Evolutionary conservation across 1,140 invertebrate species (phyloP), one percentile per base, ranked within the genome.

Genomic region (Globodera rostochiensis): DNA sequence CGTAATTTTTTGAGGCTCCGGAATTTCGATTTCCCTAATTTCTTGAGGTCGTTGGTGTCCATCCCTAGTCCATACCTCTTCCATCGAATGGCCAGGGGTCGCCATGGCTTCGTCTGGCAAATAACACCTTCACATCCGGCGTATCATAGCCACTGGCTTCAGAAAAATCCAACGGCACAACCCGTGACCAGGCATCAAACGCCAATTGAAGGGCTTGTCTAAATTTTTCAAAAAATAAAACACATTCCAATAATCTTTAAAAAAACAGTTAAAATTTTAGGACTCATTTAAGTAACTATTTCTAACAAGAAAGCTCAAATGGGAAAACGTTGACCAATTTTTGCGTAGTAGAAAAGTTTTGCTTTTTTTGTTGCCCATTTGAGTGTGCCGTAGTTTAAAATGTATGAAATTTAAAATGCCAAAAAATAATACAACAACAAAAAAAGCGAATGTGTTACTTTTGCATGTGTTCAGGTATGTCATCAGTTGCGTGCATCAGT

Each of bases 71-170:
- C 11, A 13, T 67, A 84, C 87, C 87, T 84, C 73, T 79, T n/a
- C 89, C 88, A 77, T 89, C 88, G 76, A 89, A 89, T n/a, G 88
- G 83, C 87, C 87, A 88, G 4, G 87, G 87, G 74, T 86, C 84
- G 57, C 84, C 83, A 71, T 89, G 88, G 49, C 74, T 82, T n/a
- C 83, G 71, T 36, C 75, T 71, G 8, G 89, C 88, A 74, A 89
- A 89, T 73, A 84, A 79, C 50, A 89, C 83, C 80, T 89, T 89
- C 21, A 89, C 90, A 74, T 89, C 88, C 11, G 86, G 84, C 46
- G 46, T 82, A 21, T 77, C 75, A 80, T 87, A 76, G 49, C 25
- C 47, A 2, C 74, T 67, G 50, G 77, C 57, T 86, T 86, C 85
- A 6, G 73, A 66, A 75, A 86, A 86, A 74, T 87, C 86, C n/a